Conservation (phyloP, 2,797 vertebrate species). For the Neomorphus geoffroyi region DNA sequence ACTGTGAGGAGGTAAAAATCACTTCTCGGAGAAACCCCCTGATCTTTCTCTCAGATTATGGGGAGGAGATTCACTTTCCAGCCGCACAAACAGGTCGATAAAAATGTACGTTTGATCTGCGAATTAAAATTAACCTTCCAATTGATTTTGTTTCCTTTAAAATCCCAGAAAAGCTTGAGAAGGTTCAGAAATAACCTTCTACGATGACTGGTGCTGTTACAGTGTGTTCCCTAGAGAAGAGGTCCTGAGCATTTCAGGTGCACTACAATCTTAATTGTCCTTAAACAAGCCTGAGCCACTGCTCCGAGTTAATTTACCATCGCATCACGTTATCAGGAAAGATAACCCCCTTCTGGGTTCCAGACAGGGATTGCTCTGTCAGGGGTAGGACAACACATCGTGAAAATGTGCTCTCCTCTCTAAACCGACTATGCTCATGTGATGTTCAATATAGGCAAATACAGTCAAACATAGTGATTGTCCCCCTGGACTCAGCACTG, state of each 20-base stretch:
- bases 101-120: neutral
- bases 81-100: neutral
- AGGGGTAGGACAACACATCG: neutral
- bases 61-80: neutral
- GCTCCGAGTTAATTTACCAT: neutral
- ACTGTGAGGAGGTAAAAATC: neutral
- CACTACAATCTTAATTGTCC: neutral
- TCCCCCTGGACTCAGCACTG: too few relatives aligned
- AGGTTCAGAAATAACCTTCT: neutral
- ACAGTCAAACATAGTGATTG: too few relatives aligned
- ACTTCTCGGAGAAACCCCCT: neutral
- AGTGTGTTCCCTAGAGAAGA: neutral
- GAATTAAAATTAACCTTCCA: conserved; percentile 23
- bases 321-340: fast-evolving
- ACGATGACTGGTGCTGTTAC: neutral
- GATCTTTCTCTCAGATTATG: neutral
- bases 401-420: neutral
- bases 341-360: neutral
- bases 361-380: neutral
- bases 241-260: neutral
- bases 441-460: neutral
- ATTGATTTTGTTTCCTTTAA: conserved; percentile 7
- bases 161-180: neutral
- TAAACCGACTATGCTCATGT: neutral
- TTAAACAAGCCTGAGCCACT: neutral